phyloP scores from a whole-genome alignment of 2,888 invertebrate species.

The Cremastinae sp. region DNA sequence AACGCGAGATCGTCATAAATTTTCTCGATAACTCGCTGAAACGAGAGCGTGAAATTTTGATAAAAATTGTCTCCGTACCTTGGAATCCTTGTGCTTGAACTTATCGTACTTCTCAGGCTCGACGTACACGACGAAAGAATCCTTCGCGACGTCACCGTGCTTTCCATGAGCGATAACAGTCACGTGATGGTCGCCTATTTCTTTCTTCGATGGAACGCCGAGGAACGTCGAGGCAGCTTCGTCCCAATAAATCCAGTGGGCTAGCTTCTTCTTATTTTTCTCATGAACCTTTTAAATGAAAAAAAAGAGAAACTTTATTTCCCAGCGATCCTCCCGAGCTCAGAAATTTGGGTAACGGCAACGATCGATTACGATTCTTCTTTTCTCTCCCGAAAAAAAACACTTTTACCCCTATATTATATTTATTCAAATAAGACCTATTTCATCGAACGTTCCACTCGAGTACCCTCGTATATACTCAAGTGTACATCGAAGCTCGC shows the following conservation, averaged over 20 bases:
- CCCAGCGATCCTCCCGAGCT: too few species aligned
- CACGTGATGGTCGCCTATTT: conserved; percentile 86
- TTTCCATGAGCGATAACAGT: conserved; percentile 83
- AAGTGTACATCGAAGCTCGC: neutral
- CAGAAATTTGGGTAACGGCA: neutral
- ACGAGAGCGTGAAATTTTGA: neutral
- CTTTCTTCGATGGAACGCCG: conserved; percentile 87
- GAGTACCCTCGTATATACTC: conserved; percentile 12
- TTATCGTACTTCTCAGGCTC: conserved; percentile 72
- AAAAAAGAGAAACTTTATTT: conserved; percentile 22
- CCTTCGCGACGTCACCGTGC: conserved; percentile 82
- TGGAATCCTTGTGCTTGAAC: conserved; percentile 72
- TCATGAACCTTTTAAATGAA: conserved; percentile 77
- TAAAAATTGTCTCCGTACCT: conserved; percentile 64
- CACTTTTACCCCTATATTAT: neutral
- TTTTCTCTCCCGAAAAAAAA: neutral
- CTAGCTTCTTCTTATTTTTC: conserved; percentile 80
- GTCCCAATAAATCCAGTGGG: conserved; percentile 88
- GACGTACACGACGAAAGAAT: conserved; percentile 86
- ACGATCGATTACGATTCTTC: neutral
- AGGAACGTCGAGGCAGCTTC: conserved; percentile 86
- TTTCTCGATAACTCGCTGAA: too few species aligned
- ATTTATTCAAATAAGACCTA: conserved; percentile 4
- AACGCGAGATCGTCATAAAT: conserved; percentile 8
- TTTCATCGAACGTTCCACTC: conserved; percentile 42